Base-by-base conservation (phyloP, 2,797 vertebrate genomes). In the Orestias chungarensis region DNA sequence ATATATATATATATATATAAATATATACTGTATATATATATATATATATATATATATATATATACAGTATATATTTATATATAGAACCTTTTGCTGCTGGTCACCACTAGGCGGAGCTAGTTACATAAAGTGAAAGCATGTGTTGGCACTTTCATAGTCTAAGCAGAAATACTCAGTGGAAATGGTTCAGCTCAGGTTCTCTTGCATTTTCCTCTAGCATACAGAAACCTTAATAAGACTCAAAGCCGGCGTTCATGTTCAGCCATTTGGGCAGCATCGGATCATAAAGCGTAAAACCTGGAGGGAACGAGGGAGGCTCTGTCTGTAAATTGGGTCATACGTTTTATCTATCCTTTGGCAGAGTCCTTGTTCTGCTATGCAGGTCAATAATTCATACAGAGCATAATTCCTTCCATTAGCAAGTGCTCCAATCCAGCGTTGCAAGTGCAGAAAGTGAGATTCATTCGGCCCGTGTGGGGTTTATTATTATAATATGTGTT, bases 261-360 rank as follows among this genome's bases (percentile, higher is more conserved):
- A 74, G 38, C 82, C 80, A 75, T 29, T 77, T 70, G 75, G 27
- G 76, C 14, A 2, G 6, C 71, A 71, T 75, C 47, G 15, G 66
- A 46, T 74, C 27, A 81, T 64, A 72, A 79, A 80, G 84, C 73
- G 17, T 3, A 15, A 52, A 57, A 68, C 78, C 83, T 84, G 75
- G 84, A 74, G 79, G 74, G 73, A 83, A 57, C 0, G 9, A 80
- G 74, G 20, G 46, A 35, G 49, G 66, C 78, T 50, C 73, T 79
- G 74, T 74, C 65, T 62, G 40, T 43, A 11, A 88, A 86, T 3
- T 82, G 70, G 84, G 86, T 90, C 86, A 89, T 3, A 72, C 3
- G 15, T 67, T 43, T 64, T 67, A 57, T 83, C 40, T 76, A 65
- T 73, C 86, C 76, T 20, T 1, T 10, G 79, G 85, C 78, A 1